A percentile compares a stretch with the other conserved stretches of the same genome.
These are phyloP conservation scores for Paguma larvata DNA, from an alignment of 2,797 vertebrate species.

Conservation along the genomic window DNA sequence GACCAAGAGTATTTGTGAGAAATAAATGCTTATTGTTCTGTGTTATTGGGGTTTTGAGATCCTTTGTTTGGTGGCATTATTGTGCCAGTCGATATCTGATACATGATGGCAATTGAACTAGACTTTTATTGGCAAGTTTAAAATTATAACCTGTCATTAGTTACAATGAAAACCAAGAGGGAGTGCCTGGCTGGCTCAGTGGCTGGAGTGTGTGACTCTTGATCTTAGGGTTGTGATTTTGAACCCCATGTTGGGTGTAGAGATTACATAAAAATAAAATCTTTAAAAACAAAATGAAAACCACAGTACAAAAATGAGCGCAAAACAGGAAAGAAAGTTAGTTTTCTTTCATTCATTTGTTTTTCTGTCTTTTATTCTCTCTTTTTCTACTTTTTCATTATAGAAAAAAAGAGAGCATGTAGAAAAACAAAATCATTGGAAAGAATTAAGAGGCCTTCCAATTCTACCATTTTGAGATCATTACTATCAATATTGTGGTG, in stretches of 20 bases:
- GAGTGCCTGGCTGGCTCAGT: not conserved
- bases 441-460: not conserved
- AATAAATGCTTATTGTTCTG: conserved; percentile 4
- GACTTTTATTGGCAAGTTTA: not conserved
- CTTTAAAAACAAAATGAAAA: not conserved
- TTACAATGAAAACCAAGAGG: not conserved
- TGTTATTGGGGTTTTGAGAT: not conserved
- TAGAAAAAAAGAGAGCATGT: not conserved
- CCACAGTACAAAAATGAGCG: not conserved
- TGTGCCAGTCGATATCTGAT: not conserved
- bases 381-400: not conserved
- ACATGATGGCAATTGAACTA: not conserved
- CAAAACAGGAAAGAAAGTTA: not conserved
- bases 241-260: not conserved
- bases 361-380: not conserved
- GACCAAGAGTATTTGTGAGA: not conserved
- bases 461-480: not conserved
- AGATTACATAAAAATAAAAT: not conserved
- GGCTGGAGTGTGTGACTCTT: not conserved
- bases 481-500: not conserved
- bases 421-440: not conserved
- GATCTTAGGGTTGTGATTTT: not conserved
- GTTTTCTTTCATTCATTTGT: not conserved
- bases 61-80: not conserved
- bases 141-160: not conserved